Evolutionary conservation across 2,113 vertebrate genomes (phyloP).

Genomic region (Eurystomus gularis): DNA sequence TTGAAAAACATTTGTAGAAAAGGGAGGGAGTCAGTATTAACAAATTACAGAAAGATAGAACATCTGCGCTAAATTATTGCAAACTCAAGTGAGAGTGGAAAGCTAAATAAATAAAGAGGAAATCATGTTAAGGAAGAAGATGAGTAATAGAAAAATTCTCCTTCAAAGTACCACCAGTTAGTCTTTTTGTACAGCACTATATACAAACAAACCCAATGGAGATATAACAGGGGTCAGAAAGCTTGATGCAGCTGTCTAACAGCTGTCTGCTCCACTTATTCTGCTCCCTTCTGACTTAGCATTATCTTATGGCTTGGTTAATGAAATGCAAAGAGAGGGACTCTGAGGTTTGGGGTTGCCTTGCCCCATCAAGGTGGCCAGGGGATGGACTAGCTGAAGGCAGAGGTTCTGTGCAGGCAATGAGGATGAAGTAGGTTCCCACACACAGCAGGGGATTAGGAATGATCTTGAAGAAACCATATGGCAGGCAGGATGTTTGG

Average conservation of each 20-base stretch:
- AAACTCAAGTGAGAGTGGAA: slow-evolving; percentile 58
- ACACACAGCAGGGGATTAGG: background rate
- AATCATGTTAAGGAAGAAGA: slow-evolving; percentile 19
- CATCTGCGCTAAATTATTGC: slow-evolving; percentile 51
- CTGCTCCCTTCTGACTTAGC: background rate
- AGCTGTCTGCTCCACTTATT: slow-evolving; percentile 33
- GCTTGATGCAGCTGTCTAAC: slow-evolving; percentile 45
- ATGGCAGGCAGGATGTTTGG: background rate
- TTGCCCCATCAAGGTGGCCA: background rate
- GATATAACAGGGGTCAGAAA: slow-evolving; percentile 1
- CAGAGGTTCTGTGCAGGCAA: background rate
- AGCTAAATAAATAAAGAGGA: slow-evolving; percentile 58
- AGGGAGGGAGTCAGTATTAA: slow-evolving; percentile 29
- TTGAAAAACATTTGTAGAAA: slow-evolving; percentile 48
- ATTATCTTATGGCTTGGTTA: background rate
- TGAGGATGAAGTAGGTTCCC: background rate
- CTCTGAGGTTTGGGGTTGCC: background rate
- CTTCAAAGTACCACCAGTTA: slow-evolving; percentile 56
- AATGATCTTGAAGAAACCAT: background rate
- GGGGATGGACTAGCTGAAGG: background rate
- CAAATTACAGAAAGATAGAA: slow-evolving; percentile 53
- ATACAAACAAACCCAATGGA: slow-evolving; percentile 53
- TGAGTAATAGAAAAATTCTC: slow-evolving; percentile 45
- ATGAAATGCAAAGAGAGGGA: background rate
- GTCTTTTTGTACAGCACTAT: background rate